These are phyloP conservation scores for Rhagophthalmus giganteus DNA, from an alignment of 2,888 invertebrate species.

Conservation along the genomic window DNA sequence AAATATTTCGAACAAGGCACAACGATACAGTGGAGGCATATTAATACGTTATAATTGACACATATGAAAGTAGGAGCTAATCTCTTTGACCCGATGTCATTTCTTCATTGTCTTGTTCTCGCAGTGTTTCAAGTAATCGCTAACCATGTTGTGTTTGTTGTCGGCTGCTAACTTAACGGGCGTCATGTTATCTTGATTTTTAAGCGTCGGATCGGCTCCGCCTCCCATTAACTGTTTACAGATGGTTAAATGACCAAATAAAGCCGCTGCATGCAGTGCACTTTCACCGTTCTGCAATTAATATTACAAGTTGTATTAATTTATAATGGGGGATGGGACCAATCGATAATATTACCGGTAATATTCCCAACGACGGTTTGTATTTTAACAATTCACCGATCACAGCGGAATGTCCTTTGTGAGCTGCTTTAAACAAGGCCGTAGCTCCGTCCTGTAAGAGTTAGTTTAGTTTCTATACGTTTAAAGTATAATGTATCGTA, in stretches of 20 bases:
- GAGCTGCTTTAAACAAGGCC: conserved; percentile 90
- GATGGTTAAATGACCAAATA: conserved; percentile 83
- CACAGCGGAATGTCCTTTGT: conserved; percentile 90
- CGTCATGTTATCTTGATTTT: conserved; percentile 73
- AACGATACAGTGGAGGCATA: not conserved
- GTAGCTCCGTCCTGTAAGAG: conserved; percentile 88
- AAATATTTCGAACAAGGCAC: too few species aligned
- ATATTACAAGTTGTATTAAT: conserved; percentile 2
- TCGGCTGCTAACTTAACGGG: conserved; percentile 67
- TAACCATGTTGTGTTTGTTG: conserved; percentile 60
- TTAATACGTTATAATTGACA: conserved; percentile 22
- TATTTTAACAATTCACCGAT: conserved; percentile 81
- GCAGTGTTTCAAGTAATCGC: conserved; percentile 59
- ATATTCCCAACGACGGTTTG: conserved; percentile 77
- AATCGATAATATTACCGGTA: conserved; percentile 72
- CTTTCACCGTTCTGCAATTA: conserved; percentile 83
- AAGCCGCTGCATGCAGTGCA: conserved; percentile 86
- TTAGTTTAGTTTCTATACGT: too few species aligned
- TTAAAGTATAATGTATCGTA: too few species aligned
- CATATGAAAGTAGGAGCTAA: conserved; percentile 36
- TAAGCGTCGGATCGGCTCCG: conserved; percentile 67
- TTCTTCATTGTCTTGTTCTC: conserved; percentile 43
- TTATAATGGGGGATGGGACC: not conserved
- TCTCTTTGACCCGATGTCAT: conserved; percentile 40
- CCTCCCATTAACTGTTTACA: conserved; percentile 74